Evolutionary conservation across 2,113 vertebrate species (phyloP), one percentile per base, ranked within the genome.

Genomic region (Lagopus leucura): DNA sequence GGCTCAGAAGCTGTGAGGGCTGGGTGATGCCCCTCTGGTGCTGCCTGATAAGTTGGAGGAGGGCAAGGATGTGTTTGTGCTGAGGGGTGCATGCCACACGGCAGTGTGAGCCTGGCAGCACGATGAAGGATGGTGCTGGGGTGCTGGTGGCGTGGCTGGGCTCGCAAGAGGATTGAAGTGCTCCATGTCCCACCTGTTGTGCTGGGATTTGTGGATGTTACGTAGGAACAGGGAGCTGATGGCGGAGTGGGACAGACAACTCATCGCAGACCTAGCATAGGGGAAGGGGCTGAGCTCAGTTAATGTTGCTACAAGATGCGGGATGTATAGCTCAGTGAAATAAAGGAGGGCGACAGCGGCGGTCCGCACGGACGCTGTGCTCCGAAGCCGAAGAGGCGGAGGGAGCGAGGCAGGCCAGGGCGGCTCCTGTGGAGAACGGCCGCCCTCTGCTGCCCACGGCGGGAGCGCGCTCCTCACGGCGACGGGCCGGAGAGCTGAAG

Each of bases 11-110:
- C n/a, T 54, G 36, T 32, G n/a, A 67, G 8, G 45, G 63, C n/a
- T 67, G 77, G 40, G 24, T 45, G 1, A 32, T 2, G 2, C 21
- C 5, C 8, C 14, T 82, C 54, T 85, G 82, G 18, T 55, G 32
- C 54, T 2, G 0, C 32, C 89, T 60, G 71, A 82, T 92, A 87
- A 94, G 58, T 61, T 82, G 4, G 21, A 75, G 52, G 27, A 30
- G 0, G 1, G 58, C 21, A n/a, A 43, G 30, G 70, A 86, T 5
- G 15, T 7, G 1, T 6, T 54, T 50, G 30, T 71, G n/a, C 74
- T 58, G 61, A 57, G 54, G 52, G 42, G 32, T 64, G 66, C 9
- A 5, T 67, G 47, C 42, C 70, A 67, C 18, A 30, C 81, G 13
- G 81, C 25, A 45, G 45, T 17, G 43, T 65, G 34, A 81, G 52